These are phyloP conservation scores for Notarius lentiginosus DNA, from an alignment of 2,113 vertebrate species.

Conservation along the genomic window DNA sequence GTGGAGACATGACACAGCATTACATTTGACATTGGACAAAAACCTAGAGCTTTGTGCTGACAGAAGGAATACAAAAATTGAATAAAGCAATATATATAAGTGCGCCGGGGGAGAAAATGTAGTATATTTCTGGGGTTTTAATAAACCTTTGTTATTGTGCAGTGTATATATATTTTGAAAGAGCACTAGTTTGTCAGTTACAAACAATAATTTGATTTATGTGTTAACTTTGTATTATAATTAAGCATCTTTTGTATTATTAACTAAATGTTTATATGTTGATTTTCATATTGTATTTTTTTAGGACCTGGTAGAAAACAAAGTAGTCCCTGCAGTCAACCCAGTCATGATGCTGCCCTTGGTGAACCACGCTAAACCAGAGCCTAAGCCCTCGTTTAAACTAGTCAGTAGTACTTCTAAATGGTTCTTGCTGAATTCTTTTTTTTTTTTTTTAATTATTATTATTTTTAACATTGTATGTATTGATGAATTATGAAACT, in stretches of 20 bases:
- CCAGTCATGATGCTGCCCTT: slow-evolving; percentile 89
- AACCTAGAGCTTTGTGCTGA: not conserved
- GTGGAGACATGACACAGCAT: too few species aligned
- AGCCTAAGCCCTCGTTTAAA: slow-evolving; percentile 83
- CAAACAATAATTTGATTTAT: not conserved
- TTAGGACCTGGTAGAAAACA: slow-evolving; percentile 81
- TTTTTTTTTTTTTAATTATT: not conserved
- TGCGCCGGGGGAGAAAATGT: not conserved
- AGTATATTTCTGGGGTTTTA: not conserved
- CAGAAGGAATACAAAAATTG: not conserved
- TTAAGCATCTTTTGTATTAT: not conserved
- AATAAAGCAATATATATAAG: not conserved
- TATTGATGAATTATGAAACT: not conserved
- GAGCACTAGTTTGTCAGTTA: not conserved
- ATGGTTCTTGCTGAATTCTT: not conserved
- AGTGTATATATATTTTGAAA: not conserved
- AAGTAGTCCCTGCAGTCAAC: slow-evolving; percentile 70
- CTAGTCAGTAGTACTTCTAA: slow-evolving; percentile 76
- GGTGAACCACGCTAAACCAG: slow-evolving; percentile 77
- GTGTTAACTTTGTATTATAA: not conserved
- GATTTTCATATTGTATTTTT: slow-evolving; percentile 32
- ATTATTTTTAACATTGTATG: not conserved
- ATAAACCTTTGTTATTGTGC: not conserved
- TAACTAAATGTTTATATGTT: not conserved
- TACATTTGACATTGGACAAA: not conserved